Evolutionary conservation across 1,140 invertebrate genomes (phyloP).

Genomic region (Drosophila ananassae): DNA sequence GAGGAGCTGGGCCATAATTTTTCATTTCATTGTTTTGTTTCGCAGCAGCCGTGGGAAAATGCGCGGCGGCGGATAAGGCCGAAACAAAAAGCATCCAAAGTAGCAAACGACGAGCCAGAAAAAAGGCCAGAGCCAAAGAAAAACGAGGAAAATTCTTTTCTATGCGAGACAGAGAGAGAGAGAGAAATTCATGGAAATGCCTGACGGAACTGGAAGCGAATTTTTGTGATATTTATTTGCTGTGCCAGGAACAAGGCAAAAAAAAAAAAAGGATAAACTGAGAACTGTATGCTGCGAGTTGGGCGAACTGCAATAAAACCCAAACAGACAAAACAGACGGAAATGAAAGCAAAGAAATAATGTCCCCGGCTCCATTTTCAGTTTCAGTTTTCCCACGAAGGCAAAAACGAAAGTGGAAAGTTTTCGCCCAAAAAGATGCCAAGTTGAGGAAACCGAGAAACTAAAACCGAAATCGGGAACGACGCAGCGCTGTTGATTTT

Average conservation of each 20-base stretch:
- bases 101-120: slow-evolving; percentile 33
- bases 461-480: slow-evolving; percentile 36
- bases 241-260: slow-evolving; percentile 27
- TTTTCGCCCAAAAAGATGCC: slow-evolving; percentile 29
- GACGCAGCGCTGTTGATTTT: slow-evolving; percentile 59
- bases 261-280: slow-evolving; percentile 4
- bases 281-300: slow-evolving; percentile 18
- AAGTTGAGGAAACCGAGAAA: slow-evolving; percentile 14
- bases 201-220: slow-evolving; percentile 74
- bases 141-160: slow-evolving; percentile 52
- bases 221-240: slow-evolving; percentile 76
- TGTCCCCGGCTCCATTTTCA: slow-evolving; percentile 55
- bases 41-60: slow-evolving; percentile 59
- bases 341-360: slow-evolving; percentile 80
- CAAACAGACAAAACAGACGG: slow-evolving; percentile 75
- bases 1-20: slow-evolving; percentile 63
- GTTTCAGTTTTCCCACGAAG: slow-evolving; percentile 23
- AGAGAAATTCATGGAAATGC: slow-evolving; percentile 62
- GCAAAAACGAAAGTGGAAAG: slow-evolving; percentile 69
- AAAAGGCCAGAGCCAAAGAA: slow-evolving; percentile 36
- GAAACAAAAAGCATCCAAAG: slow-evolving; percentile 60
- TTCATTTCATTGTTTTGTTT: slow-evolving; percentile 79
- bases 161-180: slow-evolving; percentile 17
- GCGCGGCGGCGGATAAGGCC: slow-evolving; percentile 62
- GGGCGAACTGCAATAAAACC: slow-evolving; percentile 70